Conservation (phyloP, 2,113 vertebrate species). For the Dromiciops gliroides region DNA sequence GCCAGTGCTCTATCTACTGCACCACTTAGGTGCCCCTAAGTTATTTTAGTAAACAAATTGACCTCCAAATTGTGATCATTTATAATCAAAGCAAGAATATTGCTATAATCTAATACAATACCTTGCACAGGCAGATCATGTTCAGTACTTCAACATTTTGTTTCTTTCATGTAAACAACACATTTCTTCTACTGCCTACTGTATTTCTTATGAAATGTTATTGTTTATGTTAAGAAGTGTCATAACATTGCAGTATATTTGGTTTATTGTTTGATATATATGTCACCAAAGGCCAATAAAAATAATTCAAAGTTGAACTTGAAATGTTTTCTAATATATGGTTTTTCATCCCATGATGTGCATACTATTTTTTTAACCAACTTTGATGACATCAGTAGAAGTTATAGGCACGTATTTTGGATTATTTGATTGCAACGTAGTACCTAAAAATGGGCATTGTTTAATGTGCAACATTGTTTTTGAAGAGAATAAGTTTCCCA, state of each 20-base stretch:
- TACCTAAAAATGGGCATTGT: constrained; percentile 34
- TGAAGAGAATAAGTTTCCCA: constrained; percentile 46
- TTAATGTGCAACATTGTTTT: constrained; percentile 22
- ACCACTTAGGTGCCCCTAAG: no score
- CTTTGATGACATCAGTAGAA: constrained; percentile 31
- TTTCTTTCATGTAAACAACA: constrained; percentile 18
- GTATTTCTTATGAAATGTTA: constrained; percentile 22
- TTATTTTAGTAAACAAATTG: background rate
- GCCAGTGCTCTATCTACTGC: no score
- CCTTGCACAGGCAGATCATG: background rate
- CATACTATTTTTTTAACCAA: background rate
- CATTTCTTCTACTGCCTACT: background rate
- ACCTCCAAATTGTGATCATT: constrained; percentile 7
- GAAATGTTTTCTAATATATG: constrained; percentile 45
- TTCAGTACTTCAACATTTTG: background rate
- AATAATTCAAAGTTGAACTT: constrained; percentile 43
- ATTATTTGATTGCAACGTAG: constrained; percentile 41
- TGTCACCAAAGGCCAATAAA: constrained; percentile 39
- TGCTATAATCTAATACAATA: background rate
- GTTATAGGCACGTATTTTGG: constrained; percentile 40
- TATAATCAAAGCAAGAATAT: constrained; percentile 38
- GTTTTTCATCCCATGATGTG: background rate
- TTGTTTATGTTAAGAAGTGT: constrained; percentile 29
- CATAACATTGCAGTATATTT: constrained; percentile 25
- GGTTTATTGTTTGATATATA: constrained; percentile 39